phyloP scores from a whole-genome alignment of 2,113 vertebrate genomes.

The Oceanites oceanicus region DNA sequence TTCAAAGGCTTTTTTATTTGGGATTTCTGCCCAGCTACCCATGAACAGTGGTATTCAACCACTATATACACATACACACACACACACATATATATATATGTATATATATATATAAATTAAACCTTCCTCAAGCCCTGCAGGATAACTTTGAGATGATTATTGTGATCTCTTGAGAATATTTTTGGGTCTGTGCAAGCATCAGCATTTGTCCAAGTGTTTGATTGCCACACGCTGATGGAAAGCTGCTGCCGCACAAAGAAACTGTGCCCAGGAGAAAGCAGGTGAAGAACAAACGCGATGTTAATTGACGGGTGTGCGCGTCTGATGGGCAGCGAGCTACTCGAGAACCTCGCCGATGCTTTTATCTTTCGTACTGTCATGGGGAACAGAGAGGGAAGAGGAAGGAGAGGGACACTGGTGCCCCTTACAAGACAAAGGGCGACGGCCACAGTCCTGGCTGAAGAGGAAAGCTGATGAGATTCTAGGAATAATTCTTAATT shows the following conservation, averaged over 20 bases:
- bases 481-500: neutral
- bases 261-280: neutral
- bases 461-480: neutral
- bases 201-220: neutral
- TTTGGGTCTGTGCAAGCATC: neutral
- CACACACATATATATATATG: no score
- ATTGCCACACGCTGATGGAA: neutral
- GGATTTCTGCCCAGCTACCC: neutral
- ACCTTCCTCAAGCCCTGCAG: neutral
- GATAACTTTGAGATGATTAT: neutral
- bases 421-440: neutral
- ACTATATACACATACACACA: no score
- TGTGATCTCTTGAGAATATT: neutral
- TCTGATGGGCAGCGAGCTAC: neutral
- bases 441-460: neutral
- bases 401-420: neutral
- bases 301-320: fast-evolving
- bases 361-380: neutral
- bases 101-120: neutral
- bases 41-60: neutral
- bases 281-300: neutral
- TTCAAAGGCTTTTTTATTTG: neutral
- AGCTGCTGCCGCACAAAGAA: neutral
- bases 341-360: neutral
- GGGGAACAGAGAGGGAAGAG: neutral